Evolutionary conservation across 2,113 vertebrate genomes (phyloP).

Genomic region (Tamias sibiricus): DNA sequence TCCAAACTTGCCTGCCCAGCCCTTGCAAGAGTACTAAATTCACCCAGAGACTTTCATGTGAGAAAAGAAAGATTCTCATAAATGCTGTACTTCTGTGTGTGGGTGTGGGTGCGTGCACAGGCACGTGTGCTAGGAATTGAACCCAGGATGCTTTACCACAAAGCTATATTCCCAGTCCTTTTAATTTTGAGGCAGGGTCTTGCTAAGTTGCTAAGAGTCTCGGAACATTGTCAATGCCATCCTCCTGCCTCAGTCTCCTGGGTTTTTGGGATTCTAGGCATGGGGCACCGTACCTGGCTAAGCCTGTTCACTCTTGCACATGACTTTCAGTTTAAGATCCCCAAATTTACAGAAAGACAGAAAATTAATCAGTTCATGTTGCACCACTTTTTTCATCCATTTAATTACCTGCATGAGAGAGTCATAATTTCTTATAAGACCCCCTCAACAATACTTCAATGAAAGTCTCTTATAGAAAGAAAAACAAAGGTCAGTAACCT

Average conservation of each 20-base stretch:
- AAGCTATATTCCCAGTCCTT: too few species aligned
- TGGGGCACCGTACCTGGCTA: too few species aligned
- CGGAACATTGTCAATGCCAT: too few species aligned
- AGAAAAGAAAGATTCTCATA: conserved; percentile 35
- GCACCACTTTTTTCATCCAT: conserved; percentile 23
- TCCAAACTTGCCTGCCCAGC: background rate
- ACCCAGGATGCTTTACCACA: too few species aligned
- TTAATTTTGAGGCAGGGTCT: too few species aligned
- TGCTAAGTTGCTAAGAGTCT: too few species aligned
- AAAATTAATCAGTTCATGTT: conserved; percentile 58
- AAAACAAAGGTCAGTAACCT: conserved; percentile 75
- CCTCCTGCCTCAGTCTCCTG: too few species aligned
- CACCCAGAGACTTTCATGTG: background rate
- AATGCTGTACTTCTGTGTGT: background rate
- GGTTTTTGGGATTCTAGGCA: too few species aligned
- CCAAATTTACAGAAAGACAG: conserved; percentile 11
- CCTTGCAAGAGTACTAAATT: background rate
- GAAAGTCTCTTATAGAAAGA: conserved; percentile 66
- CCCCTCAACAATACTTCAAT: conserved; percentile 59
- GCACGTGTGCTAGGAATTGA: too few species aligned
- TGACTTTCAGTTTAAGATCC: background rate
- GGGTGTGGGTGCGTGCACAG: too few species aligned
- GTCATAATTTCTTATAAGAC: conserved; percentile 45
- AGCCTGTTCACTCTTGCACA: background rate
- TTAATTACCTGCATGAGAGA: conserved; percentile 68